phyloP scores from a whole-genome alignment of 2,797 vertebrate genomes.

The Anolis apletophallus region DNA sequence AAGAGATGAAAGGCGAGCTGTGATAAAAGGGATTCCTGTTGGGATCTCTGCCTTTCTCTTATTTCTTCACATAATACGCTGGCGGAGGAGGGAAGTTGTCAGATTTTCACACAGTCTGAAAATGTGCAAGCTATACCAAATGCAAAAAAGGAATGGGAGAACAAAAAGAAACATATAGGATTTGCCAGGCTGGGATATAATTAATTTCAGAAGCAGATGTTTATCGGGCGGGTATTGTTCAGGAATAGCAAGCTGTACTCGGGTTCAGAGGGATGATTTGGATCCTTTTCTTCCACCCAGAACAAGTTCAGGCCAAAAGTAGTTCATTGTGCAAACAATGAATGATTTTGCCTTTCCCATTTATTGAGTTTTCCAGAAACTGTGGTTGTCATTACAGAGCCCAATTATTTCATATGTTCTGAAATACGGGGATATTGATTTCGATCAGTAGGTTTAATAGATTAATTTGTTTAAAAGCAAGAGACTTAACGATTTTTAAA shows the following conservation, averaged over 20 bases:
- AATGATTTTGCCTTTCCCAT: neutral
- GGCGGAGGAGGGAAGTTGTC: conserved; percentile 22
- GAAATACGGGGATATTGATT: conserved; percentile 24
- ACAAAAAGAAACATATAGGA: conserved; percentile 19
- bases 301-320: neutral
- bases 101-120: conserved; percentile 25
- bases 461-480: conserved; percentile 22
- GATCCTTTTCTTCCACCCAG: neutral
- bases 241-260: neutral
- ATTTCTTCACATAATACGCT: conserved; percentile 1
- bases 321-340: neutral
- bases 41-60: conserved; percentile 22
- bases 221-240: neutral
- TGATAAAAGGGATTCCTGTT: conserved; percentile 43
- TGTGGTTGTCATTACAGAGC: neutral
- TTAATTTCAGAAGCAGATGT: neutral
- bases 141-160: neutral
- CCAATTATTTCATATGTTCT: conserved; percentile 11
- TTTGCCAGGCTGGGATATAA: neutral
- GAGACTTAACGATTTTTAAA: neutral
- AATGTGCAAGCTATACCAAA: conserved; percentile 25
- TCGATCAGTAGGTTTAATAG: conserved; percentile 31
- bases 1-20: conserved; percentile 49
- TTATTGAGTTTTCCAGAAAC: conserved; percentile 11
- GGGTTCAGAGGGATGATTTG: neutral